Evolutionary conservation across 2,797 vertebrate genomes (phyloP).

Genomic region (Thamnophis elegans): DNA sequence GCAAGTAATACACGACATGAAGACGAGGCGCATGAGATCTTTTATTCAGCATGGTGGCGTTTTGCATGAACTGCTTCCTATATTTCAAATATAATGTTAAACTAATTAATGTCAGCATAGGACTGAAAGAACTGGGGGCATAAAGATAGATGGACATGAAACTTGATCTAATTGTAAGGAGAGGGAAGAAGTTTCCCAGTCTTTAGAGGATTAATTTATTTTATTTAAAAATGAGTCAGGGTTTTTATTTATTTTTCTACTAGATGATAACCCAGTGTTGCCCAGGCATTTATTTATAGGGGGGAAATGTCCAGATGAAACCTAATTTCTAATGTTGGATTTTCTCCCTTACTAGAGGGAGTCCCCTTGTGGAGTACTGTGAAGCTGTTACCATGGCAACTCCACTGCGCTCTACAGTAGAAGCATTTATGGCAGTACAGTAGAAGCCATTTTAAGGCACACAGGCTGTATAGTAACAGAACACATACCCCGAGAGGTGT

Average conservation of each 20-base stretch:
- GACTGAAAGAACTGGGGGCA: background rate
- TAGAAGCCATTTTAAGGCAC: too few relatives aligned
- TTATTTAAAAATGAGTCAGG: background rate
- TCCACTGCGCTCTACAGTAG: too few relatives aligned
- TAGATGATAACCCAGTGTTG: background rate
- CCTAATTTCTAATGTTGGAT: too few relatives aligned
- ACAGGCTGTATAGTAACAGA: too few relatives aligned
- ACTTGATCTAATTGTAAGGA: background rate
- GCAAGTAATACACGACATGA: background rate
- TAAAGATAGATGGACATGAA: background rate
- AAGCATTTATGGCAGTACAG: too few relatives aligned
- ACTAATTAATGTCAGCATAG: background rate
- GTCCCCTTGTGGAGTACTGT: too few relatives aligned
- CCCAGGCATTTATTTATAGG: too few relatives aligned
- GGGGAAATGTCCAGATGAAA: too few relatives aligned
- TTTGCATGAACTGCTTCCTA: background rate
- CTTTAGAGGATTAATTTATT: background rate
- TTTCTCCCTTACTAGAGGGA: too few relatives aligned
- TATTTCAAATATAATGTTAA: background rate
- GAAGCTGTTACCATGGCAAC: too few relatives aligned
- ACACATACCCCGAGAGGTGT: too few relatives aligned
- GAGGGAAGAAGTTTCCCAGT: background rate
- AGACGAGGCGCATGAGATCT: background rate
- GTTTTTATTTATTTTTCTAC: background rate
- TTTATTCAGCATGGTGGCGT: background rate